Conservation (phyloP, 2,113 vertebrate species). For the Tinamus guttatus region DNA sequence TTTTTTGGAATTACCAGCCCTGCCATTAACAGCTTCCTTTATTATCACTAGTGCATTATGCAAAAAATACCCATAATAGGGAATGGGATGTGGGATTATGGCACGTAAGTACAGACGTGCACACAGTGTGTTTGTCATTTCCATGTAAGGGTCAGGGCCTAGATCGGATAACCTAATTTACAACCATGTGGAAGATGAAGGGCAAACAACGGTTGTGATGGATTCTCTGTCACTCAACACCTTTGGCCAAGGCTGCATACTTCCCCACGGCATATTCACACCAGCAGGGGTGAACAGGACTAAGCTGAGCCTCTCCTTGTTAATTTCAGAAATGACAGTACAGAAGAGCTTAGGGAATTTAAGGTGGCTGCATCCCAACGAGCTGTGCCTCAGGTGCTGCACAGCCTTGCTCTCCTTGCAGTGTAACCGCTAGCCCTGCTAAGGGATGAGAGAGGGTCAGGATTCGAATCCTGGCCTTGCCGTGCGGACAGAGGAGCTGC, state of each 20-base stretch:
- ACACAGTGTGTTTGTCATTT: not conserved
- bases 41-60: not conserved
- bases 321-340: not conserved
- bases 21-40: not conserved
- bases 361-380: not conserved
- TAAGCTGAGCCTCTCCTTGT: accelerated
- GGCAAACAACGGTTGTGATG: not conserved
- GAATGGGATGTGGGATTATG: not conserved
- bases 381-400: not conserved
- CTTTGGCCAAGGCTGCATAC: not conserved
- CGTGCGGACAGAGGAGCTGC: accelerated
- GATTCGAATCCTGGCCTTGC: not conserved
- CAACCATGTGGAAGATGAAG: not conserved
- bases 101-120: not conserved
- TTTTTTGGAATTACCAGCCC: not conserved
- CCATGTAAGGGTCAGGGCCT: not conserved
- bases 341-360: not conserved
- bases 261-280: not conserved
- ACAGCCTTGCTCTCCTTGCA: accelerated
- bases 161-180: not conserved
- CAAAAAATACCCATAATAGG: not conserved
- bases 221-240: not conserved
- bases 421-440: not conserved
- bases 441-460: not conserved
- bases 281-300: not conserved